Evolutionary conservation across 2,797 vertebrate species (phyloP), one percentile per base, ranked within the genome.

Genomic region (Diglossa cyanea): DNA sequence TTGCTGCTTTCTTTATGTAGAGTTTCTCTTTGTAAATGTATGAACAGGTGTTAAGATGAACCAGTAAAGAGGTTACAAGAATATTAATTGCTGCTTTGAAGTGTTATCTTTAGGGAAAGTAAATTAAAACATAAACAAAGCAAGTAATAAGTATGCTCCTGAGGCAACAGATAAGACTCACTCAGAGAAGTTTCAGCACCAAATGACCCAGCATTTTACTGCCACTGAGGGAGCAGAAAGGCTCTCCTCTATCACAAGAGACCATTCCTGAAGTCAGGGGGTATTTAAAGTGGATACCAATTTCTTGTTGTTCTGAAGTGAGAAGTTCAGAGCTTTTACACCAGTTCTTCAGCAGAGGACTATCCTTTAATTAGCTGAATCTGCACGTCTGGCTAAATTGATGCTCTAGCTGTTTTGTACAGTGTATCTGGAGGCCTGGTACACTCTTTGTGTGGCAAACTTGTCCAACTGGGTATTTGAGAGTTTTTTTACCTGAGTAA

Each of bases 121-220:
- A 94, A 95, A 93, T 91, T 93, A 86, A 94, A 94, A 89, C 39
- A 75, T 68, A 95, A 92, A 92, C 78, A 76, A 95, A 70, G 35
- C 55, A 90, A 88, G 67, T 54, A 93, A 54, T 58, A 77, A 92
- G 40, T 86, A 51, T 88, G 55, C 55, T 84, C 78, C 88, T 74
- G 73, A 91, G 71, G 90, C 76, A 86, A 82, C 20, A 94, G 57
- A 53, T 87, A 85, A 91, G 78, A 89, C 55, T 91, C 1, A 0
- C 67, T 82, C 53, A 30, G 44, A 78, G 60, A 79, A 82, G n/a
- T 58, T 77, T 91, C 57, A 76, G 24, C 63, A 77, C 33, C 47
- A 62, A 79, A 44, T 61, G 72, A 74, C 77, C 72, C 72, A 89
- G 40, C 11, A 67, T 73, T 92, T 92, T 82, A 66, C 37, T n/a